Base-by-base conservation (phyloP, 2,797 vertebrate genomes). In the Neopelma chrysocephalum region DNA sequence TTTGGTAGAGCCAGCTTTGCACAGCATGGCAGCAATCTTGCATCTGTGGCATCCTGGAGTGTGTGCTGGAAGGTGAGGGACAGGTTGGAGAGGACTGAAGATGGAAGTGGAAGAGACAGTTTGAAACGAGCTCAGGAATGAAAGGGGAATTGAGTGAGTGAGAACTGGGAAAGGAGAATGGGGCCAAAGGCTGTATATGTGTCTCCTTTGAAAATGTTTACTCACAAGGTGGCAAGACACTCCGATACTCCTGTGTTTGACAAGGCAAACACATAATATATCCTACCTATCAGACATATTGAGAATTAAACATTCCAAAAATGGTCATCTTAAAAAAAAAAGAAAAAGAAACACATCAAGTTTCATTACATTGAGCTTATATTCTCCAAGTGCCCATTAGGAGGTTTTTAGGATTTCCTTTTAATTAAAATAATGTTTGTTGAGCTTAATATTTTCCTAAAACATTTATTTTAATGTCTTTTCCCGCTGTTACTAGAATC, bases 391-490 rank as follows among this genome's bases (percentile, higher is more conserved):
- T 95, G 94, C 90, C 69, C 38, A 77, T 96, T 95, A 95, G 65
- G 47, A 92, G 48, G 27, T 78, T 89, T 94, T 96, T 42, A 81
- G 75, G 93, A 85, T 97, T 97, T 95, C 92, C 88, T 93, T 97
- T 96, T 96, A 96, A 96, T 96, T 94, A 96, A 95, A 93, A 85
- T 92, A 77, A 90, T 93, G 81, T 93, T 96, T 92, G 32, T 89
- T 87, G 90, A 94, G 90, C 88, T 93, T 92, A 95, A 51, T 93
- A 82, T 95, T 95, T 95, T 95, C 87, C 78, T 95, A 93, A 94
- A 95, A 69, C 64, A 78, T 94, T 93, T 87, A 61, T 93, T 93
- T 95, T 95, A 93, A 92, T 85, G 89, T 89, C 32, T 87, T 94
- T 96, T 19, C 27, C 50, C 48, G n/a, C 32, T 22, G 12, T 94